Conservation (phyloP, 2,888 invertebrate species). For the Chrysotoxum bicinctum region DNA sequence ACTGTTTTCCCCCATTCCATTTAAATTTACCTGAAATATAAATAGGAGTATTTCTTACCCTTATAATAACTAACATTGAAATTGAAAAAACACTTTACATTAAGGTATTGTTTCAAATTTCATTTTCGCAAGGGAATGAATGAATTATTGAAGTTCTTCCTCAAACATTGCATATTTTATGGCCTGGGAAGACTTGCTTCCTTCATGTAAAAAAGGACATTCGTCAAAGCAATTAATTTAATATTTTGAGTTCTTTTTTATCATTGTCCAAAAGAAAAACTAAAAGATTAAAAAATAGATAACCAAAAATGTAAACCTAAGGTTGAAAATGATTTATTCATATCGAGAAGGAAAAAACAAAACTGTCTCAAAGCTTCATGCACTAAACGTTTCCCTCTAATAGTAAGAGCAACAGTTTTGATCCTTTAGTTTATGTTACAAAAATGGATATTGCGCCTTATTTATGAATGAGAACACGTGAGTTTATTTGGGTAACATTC, state of each 20-base stretch:
- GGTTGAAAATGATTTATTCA: constrained; percentile 47
- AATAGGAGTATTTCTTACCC: background rate
- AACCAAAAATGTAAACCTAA: background rate
- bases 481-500: constrained; percentile 13
- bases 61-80: constrained; percentile 24
- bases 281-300: background rate
- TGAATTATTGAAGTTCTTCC: constrained; percentile 1
- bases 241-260: constrained; percentile 31
- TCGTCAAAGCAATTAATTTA: constrained; percentile 49
- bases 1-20: background rate
- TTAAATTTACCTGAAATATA: background rate
- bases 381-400: background rate
- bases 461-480: constrained; percentile 68
- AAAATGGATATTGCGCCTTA: constrained; percentile 47
- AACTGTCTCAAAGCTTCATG: constrained; percentile 16
- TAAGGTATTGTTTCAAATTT: background rate
- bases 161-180: constrained; percentile 42
- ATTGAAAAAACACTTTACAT: background rate
- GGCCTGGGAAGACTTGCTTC: background rate
- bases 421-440: background rate
- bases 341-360: background rate
- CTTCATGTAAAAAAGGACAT: background rate
- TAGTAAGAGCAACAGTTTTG: background rate
- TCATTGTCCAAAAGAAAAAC: constrained; percentile 12
- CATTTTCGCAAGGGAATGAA: background rate